Evolutionary conservation across 2,113 vertebrate genomes (phyloP).

Genomic region (Poicephalus gulielmi): DNA sequence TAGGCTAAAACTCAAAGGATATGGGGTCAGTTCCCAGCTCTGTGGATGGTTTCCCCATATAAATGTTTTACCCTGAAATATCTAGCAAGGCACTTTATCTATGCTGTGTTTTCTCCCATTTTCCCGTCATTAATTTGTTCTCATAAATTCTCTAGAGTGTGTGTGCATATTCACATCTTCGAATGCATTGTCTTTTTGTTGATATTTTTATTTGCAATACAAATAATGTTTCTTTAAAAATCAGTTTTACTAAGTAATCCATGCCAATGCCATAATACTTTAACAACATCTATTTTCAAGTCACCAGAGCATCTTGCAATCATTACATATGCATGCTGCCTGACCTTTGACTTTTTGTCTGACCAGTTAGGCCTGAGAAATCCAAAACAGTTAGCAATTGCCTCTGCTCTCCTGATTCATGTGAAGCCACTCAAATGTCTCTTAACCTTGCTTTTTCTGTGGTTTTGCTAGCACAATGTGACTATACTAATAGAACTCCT

Average conservation of each 20-base stretch:
- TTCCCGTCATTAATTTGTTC: not conserved
- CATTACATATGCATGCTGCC: not conserved
- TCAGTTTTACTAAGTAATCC: not conserved
- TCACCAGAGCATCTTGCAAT: not conserved
- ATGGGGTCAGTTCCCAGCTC: not conserved
- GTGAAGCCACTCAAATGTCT: not conserved
- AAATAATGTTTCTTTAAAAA: slow-evolving; percentile 13
- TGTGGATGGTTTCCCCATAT: not conserved
- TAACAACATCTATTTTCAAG: not conserved
- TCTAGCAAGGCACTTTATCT: not conserved
- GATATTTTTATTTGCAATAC: not conserved
- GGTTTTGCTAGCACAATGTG: not conserved
- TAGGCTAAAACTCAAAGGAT: not conserved
- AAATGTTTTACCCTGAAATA: not conserved
- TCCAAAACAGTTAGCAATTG: not conserved
- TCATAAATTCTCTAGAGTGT: not conserved
- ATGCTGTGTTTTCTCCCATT: not conserved
- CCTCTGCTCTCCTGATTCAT: not conserved
- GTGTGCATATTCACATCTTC: not conserved
- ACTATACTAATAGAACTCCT: not conserved
- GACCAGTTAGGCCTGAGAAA: not conserved
- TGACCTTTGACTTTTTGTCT: not conserved
- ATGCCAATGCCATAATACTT: not conserved
- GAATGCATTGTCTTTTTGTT: not conserved
- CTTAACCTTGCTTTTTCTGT: not conserved